Evolutionary conservation across 2,797 vertebrate species (phyloP).

Genomic region (Pitangus sulphuratus): DNA sequence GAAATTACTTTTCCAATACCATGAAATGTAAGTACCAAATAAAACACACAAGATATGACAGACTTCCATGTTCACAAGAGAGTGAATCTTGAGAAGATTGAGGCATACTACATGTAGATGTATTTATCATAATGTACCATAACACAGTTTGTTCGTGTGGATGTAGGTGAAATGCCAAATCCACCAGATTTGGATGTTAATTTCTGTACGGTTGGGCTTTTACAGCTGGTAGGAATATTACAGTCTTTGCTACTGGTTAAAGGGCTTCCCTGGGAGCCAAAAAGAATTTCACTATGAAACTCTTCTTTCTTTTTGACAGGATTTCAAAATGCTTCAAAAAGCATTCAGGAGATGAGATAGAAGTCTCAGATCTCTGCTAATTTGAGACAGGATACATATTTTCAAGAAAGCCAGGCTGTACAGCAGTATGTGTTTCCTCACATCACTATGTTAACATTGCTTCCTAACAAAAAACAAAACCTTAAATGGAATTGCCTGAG

Average conservation of each 20-base stretch:
- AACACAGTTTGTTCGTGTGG: not conserved
- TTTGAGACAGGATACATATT: not conserved
- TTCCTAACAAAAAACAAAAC: not conserved
- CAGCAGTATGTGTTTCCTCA: not conserved
- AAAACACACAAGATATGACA: not conserved
- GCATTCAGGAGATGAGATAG: not conserved
- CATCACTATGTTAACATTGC: not conserved
- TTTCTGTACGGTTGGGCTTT: not conserved
- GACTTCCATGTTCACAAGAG: not conserved
- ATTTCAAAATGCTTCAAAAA: not conserved
- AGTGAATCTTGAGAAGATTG: not conserved
- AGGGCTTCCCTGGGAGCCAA: not conserved
- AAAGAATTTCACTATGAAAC: not conserved
- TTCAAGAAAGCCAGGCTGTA: not conserved
- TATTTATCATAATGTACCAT: not conserved
- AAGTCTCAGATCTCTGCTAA: not conserved
- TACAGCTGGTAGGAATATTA: not conserved
- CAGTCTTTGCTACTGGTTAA: not conserved
- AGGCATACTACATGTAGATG: not conserved
- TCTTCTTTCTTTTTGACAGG: not conserved
- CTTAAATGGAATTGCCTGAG: not conserved
- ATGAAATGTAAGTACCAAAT: not conserved
- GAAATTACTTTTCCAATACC: not conserved
- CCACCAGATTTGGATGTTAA: not conserved
- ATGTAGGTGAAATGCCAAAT: not conserved